Conservation (phyloP, 2,797 vertebrate species). For the Diplodus sargus region DNA sequence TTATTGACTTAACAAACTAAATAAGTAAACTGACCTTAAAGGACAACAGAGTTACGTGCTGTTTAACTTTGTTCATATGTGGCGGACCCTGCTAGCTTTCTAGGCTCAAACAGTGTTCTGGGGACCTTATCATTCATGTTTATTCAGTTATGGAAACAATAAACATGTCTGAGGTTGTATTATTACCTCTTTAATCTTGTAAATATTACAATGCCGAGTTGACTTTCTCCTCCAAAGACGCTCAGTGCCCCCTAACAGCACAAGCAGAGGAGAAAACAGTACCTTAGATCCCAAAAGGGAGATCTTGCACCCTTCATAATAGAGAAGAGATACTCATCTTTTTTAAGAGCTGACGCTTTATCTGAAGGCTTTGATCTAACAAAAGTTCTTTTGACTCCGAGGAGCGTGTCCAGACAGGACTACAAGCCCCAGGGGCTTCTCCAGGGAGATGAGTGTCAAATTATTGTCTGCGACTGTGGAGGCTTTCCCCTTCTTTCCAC, state of each 20-base stretch:
- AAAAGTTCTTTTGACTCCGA: conserved; percentile 57
- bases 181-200: too few species aligned
- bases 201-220: too few species aligned
- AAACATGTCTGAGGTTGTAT: too few species aligned
- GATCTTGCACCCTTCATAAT: neutral
- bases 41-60: too few species aligned
- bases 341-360: conserved; percentile 38
- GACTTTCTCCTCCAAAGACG: too few species aligned
- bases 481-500: conserved; percentile 42
- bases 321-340: conserved; percentile 41
- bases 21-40: too few species aligned
- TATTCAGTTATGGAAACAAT: too few species aligned
- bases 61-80: too few species aligned
- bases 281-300: conserved; percentile 26
- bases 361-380: conserved; percentile 68
- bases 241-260: neutral
- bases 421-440: conserved; percentile 56
- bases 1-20: too few species aligned
- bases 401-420: conserved; percentile 72
- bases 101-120: too few species aligned
- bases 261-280: neutral
- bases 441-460: conserved; percentile 65
- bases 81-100: too few species aligned
- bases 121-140: too few species aligned
- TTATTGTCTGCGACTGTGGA: conserved; percentile 64